Percentiles rank a stretch among this genome's conserved stretches.
Evolutionary conservation across 1,140 invertebrate species (phyloP).

Genomic region (Scylla paramamosain): DNA sequence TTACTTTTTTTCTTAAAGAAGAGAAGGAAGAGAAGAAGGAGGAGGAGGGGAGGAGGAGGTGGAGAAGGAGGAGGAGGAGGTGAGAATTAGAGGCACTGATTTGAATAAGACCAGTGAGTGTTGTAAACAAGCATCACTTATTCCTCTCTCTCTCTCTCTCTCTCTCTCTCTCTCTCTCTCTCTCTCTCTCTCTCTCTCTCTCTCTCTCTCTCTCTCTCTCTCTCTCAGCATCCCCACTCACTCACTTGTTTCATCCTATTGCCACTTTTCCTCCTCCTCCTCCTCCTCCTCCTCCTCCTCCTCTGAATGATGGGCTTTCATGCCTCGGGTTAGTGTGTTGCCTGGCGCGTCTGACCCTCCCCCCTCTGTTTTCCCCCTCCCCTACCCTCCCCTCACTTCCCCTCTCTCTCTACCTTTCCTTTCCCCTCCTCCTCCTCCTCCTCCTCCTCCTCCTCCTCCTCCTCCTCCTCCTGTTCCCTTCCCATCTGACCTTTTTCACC

Average conservation of each 20-base stretch:
- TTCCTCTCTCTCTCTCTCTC: no score
- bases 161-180: neutral
- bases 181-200: constrained; percentile 16
- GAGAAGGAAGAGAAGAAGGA: neutral
- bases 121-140: no score
- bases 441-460: neutral
- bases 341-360: no score
- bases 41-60: neutral
- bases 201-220: constrained; percentile 5
- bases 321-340: neutral
- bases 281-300: neutral
- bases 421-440: neutral
- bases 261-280: neutral
- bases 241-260: neutral
- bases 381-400: neutral
- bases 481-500: neutral
- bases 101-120: no score
- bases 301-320: neutral
- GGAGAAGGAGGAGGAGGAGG: neutral
- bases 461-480: no score
- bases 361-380: neutral
- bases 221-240: neutral
- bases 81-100: neutral
- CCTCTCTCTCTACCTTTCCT: neutral
- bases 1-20: neutral